Percentiles rank a stretch among this genome's conserved stretches.
Conservation (phyloP, 1,140 invertebrate species). For the Drosophila navojoa region DNA sequence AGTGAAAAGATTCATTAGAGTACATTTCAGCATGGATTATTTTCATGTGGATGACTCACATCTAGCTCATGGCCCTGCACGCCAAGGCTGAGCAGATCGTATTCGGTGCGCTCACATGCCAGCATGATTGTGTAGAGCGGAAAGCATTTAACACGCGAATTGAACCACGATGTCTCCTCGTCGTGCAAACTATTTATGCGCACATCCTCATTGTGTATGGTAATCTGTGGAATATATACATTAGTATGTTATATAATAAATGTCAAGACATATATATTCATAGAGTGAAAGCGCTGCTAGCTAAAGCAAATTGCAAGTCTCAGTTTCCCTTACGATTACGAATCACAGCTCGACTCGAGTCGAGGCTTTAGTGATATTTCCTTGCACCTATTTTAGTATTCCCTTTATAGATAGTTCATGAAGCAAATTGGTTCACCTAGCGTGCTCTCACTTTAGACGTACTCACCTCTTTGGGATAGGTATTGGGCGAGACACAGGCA, state of each 20-base stretch:
- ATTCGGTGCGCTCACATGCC: slow-evolving; percentile 88
- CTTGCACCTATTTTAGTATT: no score
- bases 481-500: slow-evolving; percentile 89
- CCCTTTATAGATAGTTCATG: background rate
- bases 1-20: background rate
- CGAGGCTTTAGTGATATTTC: no score
- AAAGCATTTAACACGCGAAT: slow-evolving; percentile 91
- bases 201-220: slow-evolving; percentile 87
- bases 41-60: slow-evolving; percentile 53
- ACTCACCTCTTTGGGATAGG: slow-evolving; percentile 89
- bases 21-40: background rate
- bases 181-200: slow-evolving; percentile 86
- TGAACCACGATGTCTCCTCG: slow-evolving; percentile 84
- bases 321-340: no score
- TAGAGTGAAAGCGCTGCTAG: background rate
- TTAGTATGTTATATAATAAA: background rate
- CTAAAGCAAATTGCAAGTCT: no score
- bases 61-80: slow-evolving; percentile 87
- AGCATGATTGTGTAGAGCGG: slow-evolving; percentile 92
- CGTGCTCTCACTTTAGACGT: background rate
- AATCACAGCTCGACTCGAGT: no score
- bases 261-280: background rate
- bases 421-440: background rate
- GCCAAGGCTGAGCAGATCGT: slow-evolving; percentile 90
- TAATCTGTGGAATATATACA: slow-evolving; percentile 83